Conservation (phyloP, 1,140 invertebrate genomes). For the Sinella curviseta region DNA sequence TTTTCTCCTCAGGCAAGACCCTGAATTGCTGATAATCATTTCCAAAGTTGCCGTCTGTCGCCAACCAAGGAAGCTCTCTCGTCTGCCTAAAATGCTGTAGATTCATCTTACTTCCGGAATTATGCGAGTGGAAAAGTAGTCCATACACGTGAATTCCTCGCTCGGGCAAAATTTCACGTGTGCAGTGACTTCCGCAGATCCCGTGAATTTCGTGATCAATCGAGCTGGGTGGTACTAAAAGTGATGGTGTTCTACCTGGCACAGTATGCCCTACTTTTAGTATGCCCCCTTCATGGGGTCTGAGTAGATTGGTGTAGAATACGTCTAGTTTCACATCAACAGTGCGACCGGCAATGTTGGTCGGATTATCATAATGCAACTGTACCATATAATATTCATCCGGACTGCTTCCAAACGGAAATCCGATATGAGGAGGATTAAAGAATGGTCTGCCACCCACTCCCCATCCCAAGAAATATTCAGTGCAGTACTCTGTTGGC, state of each 20-base stretch:
- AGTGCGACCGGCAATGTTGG: conserved; percentile 60
- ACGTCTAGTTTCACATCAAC: conserved; percentile 68
- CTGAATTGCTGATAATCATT: background rate
- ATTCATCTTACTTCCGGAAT: background rate
- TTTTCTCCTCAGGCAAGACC: background rate
- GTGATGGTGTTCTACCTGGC: background rate
- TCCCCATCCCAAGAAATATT: background rate
- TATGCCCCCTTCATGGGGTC: background rate
- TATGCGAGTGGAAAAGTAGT: background rate
- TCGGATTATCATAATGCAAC: conserved; percentile 66
- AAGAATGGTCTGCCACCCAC: conserved; percentile 53
- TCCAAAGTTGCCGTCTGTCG: background rate
- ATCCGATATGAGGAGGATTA: conserved; percentile 75
- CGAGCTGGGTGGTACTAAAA: background rate
- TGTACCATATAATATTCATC: conserved; percentile 79
- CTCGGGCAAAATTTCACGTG: background rate
- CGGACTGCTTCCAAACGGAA: conserved; percentile 69
- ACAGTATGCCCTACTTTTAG: background rate
- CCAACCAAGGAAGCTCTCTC: background rate
- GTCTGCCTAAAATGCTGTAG: background rate
- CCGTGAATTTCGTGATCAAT: background rate
- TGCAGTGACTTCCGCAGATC: background rate
- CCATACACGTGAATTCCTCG: background rate
- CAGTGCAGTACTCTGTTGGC: background rate
- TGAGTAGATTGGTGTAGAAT: conserved; percentile 60